Evolutionary conservation across 2,113 vertebrate genomes (phyloP), one percentile per base, ranked within the genome.

Genomic region (Beaufortia kweichowensis): DNA sequence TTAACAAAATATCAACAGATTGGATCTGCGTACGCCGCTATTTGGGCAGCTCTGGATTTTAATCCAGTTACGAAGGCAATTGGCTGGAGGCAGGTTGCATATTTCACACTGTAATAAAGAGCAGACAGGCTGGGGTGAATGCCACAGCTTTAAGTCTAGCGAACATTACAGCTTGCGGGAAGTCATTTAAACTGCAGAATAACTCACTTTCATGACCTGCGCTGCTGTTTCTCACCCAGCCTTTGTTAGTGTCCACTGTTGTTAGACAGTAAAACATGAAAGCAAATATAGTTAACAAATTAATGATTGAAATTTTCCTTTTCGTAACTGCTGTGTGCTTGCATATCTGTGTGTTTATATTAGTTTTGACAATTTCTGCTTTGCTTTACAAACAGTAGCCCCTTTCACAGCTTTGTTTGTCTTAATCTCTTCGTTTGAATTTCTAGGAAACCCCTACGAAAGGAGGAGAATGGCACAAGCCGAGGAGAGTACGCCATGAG

Each of bases 401-500:
- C n/a, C 35, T 39, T 39, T 39, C 35, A 39, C 1, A 39, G 35
- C 35, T 39, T 39, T 39, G 35, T 2, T 39, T 39, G 8, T 39
- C 35, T 39, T 39, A 39, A 39, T 39, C 67, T 85, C 68, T 56
- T 39, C 31, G 0, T 23, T 82, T 77, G 82, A 2, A 83, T 76
- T 65, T 74, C 57, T 72, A 99, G 97, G 95, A 99, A 99, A 98
- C 97, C 97, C 62, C 90, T 96, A 86, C 91, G 95, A 26, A 98
- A 98, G 85, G 96, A 98, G 64, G 96, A 98, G 88, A 99, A 99
- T 0, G 96, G 97, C 84, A 95, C 95, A n/a, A 93, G 92, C 75
- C 91, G 87, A 17, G 93, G 95, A 48, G 97, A 99, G 87, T 98
- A 98, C 81, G 96, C 97, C 94, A 98, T 99, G 97, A 97, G 95